Conservation (phyloP, 2,113 vertebrate genomes). For the Cynoglossus semilaevis region DNA sequence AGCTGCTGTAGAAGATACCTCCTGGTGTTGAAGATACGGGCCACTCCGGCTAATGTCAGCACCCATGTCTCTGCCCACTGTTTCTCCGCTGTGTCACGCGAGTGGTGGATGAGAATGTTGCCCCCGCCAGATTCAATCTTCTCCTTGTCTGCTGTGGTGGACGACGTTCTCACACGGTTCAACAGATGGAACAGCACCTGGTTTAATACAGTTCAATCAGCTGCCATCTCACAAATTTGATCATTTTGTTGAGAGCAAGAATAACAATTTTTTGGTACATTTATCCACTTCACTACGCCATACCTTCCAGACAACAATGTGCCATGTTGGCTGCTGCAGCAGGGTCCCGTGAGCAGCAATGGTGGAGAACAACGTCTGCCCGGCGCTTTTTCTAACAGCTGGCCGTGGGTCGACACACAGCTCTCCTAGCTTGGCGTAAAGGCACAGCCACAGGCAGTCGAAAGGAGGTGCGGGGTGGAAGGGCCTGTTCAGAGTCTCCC, state of each 20-base stretch:
- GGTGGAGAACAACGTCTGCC: constrained; percentile 96
- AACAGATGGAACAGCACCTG: constrained; percentile 96
- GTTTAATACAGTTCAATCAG: background rate
- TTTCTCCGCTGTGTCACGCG: constrained; percentile 97
- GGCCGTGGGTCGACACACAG: constrained; percentile 95
- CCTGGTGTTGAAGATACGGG: constrained; percentile 97
- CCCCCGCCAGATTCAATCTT: constrained; percentile 98
- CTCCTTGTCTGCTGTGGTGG: constrained; percentile 97
- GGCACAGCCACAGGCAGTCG: constrained; percentile 95
- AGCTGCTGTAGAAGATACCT: constrained; percentile 92
- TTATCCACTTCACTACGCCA: no score
- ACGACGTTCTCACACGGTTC: constrained; percentile 90
- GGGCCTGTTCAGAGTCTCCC: constrained; percentile 86
- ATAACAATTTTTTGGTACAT: no score
- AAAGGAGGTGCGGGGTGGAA: constrained; percentile 97
- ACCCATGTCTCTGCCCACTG: constrained; percentile 99
- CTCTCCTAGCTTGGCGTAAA: constrained; percentile 94
- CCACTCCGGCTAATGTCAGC: constrained; percentile 92
- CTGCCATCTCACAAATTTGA: no score
- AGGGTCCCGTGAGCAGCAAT: constrained; percentile 95
- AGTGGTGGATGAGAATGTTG: constrained; percentile 99
- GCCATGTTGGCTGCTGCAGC: constrained; percentile 93
- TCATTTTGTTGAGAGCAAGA: no score
- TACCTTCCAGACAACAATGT: constrained; percentile 96
- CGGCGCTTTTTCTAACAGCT: constrained; percentile 94